Evolutionary conservation across 2,888 invertebrate species (phyloP), one percentile per base, ranked within the genome.

Genomic region (Crossocerus cetratus): DNA sequence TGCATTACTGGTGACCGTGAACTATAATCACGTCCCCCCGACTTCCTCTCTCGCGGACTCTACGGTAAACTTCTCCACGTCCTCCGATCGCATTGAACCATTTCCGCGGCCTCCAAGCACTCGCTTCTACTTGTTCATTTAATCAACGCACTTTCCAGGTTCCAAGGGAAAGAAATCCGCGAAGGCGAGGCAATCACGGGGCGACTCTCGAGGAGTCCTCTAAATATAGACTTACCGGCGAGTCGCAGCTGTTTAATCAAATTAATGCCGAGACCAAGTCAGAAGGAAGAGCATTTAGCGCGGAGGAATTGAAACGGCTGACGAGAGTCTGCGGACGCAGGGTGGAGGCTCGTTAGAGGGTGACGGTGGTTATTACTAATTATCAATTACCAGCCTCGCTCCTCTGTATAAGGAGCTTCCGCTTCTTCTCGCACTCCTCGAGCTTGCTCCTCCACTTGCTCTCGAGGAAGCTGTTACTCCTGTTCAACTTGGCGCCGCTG

Each of bases 391-490:
- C 93, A 92, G 94, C 93, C 91, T 95, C 95, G 74, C 93, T 93
- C 89, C 94, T 93, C 77, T 93, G 92, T 62, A 95, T 91, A 82
- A 94, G 90, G 59, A 92, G 88, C 89, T 94, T 95, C 89, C 94
- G 92, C 88, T 93, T 93, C 84, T 93, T 92, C 88, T 95, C 95
- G 4, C 93, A 92, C 56, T 95, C 95, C 84, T 95, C 95, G 88
- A 92, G 95, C 91, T 93, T 94, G 77, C 90, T 91, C 91, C 93
- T 94, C 95, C 94, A 95, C 68, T 86, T 87, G 56, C 63, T 84
- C 57, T 89, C 88, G 53, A 86, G 80, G 49, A 49, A 49, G 54
- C 86, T 88, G 72, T 87, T 86, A 76, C 82, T 87, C 14, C 87
- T 81, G 62, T 85, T 85, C 32, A 88, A 72, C 70, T 80, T 83